phyloP scores from a whole-genome alignment of 2,797 vertebrate genomes.

The Florisuga fusca region DNA sequence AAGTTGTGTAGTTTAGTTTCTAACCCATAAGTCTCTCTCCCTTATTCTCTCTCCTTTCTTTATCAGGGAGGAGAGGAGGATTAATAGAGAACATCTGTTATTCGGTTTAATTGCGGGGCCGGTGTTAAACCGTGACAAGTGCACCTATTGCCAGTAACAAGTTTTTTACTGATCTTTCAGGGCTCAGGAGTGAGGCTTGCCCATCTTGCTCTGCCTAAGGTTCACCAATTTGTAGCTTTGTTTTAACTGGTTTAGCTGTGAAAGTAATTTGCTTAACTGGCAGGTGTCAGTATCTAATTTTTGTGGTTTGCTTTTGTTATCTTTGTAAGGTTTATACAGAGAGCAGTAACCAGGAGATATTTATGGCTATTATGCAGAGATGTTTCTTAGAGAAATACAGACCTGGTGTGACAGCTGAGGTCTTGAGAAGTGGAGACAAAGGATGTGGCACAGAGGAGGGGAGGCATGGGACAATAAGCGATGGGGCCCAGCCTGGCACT shows the following conservation, averaged over 20 bases:
- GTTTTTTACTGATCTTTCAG: background rate
- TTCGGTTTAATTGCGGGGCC: too few relatives aligned
- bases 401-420: background rate
- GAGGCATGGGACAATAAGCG: background rate
- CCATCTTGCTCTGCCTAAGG: background rate
- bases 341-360: background rate
- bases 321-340: background rate
- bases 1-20: too few relatives aligned
- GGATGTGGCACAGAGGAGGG: background rate
- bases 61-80: too few relatives aligned
- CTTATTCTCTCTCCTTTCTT: too few relatives aligned
- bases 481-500: background rate
- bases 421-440: background rate
- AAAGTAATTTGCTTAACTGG: background rate
- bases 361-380: background rate
- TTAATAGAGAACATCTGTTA: too few relatives aligned
- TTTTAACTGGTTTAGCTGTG: background rate
- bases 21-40: too few relatives aligned
- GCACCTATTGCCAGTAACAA: fast-evolving
- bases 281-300: background rate
- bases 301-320: background rate
- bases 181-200: background rate
- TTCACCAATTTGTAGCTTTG: background rate
- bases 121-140: too few relatives aligned
- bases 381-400: background rate